Evolutionary conservation across 2,113 vertebrate genomes (phyloP).

Genomic region (Pelmatolapia mariae): DNA sequence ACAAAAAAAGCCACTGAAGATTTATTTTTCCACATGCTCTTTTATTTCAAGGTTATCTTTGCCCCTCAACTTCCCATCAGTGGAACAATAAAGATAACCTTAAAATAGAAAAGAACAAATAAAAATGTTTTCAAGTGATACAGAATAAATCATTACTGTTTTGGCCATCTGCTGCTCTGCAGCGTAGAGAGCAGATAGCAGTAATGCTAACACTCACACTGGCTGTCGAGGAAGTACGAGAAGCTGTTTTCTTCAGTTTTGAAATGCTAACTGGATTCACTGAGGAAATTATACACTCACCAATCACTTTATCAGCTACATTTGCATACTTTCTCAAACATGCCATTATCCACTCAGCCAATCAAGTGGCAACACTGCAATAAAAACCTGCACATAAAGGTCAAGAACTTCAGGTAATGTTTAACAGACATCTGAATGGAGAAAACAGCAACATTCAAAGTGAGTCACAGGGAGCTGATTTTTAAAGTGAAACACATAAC

Average conservation of each 20-base stretch:
- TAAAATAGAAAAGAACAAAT: not conserved
- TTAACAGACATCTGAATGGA: not conserved
- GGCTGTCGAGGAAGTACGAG: not conserved
- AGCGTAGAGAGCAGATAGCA: fast-evolving
- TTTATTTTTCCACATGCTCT: not conserved
- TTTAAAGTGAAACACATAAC: not conserved
- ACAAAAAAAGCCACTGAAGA: not conserved
- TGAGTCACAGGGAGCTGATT: not conserved
- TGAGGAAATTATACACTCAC: not conserved
- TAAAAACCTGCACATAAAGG: not conserved
- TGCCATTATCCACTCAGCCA: not conserved
- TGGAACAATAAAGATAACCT: not conserved
- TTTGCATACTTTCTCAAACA: not conserved
- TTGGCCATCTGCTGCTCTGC: not conserved
- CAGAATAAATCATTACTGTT: not conserved
- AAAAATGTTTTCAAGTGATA: not conserved
- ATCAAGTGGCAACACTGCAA: not conserved
- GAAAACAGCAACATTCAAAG: not conserved
- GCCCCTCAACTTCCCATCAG: not conserved
- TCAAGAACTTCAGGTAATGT: not conserved
- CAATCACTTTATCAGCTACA: not conserved
- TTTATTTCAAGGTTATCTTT: not conserved
- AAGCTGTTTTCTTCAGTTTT: not conserved
- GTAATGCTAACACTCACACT: not conserved
- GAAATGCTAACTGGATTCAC: not conserved